A percentile compares a stretch with the other conserved stretches of the same genome.
Evolutionary conservation across 2,888 invertebrate genomes (phyloP).

Genomic region (Eutolmus rufibarbis): DNA sequence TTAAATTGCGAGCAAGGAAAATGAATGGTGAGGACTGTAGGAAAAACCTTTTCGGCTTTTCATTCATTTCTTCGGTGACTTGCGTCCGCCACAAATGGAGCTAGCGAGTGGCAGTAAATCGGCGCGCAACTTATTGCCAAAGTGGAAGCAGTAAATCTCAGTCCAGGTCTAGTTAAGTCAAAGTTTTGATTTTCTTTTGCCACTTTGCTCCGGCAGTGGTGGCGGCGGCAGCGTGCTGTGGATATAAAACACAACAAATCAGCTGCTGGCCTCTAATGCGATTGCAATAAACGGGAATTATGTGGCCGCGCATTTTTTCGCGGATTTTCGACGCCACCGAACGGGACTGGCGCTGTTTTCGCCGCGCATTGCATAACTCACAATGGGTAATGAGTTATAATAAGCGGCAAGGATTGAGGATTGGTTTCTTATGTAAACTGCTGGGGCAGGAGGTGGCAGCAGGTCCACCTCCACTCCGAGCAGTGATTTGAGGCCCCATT

Average conservation of each 20-base stretch:
- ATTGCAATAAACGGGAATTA: conserved; percentile 16
- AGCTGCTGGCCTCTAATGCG: conserved; percentile 1
- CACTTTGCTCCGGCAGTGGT: background rate
- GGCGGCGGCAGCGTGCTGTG: background rate
- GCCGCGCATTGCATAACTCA: conserved; percentile 1
- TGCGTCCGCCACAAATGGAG: background rate
- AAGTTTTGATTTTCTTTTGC: conserved; percentile 28
- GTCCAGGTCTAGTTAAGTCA: conserved; percentile 27
- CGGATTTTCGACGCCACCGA: background rate
- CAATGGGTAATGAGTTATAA: conserved; percentile 34
- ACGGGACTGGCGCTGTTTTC: background rate
- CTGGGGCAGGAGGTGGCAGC: background rate
- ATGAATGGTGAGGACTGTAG: background rate
- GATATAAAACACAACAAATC: background rate
- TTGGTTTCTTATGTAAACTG: conserved; percentile 9
- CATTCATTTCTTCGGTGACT: conserved; percentile 3
- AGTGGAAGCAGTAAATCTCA: conserved; percentile 27
- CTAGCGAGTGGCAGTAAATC: background rate
- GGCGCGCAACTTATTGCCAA: conserved; percentile 5
- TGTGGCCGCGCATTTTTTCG: background rate
- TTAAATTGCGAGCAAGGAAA: background rate
- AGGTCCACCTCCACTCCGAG: background rate
- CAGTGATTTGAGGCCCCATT: background rate
- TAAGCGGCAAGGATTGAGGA: conserved; percentile 18
- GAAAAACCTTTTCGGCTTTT: background rate